Evolutionary conservation across 2,888 invertebrate genomes (phyloP).

Genomic region (Ectemnius cavifrons): DNA sequence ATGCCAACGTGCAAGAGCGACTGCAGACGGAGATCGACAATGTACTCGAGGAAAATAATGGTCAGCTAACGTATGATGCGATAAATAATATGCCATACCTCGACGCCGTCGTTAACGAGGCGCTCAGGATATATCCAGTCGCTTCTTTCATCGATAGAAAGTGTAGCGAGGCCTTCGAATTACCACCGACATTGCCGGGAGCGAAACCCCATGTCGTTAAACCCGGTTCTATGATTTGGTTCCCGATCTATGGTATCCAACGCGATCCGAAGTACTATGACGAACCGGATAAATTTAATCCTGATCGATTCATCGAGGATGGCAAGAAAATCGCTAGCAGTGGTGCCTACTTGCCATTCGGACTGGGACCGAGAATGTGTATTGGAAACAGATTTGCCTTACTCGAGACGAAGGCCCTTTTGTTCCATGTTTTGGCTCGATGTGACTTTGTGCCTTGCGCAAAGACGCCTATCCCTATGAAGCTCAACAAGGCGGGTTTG

Average conservation of each 20-base stretch:
- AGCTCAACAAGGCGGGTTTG: conserved; percentile 44
- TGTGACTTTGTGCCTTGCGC: conserved; percentile 53
- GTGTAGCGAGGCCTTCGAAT: conserved; percentile 56
- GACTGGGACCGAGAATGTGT: conserved; percentile 25
- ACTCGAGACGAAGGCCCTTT: conserved; percentile 56
- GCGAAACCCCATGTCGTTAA: background rate
- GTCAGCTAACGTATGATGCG: conserved; percentile 60
- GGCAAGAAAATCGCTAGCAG: background rate
- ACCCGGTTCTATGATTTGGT: background rate
- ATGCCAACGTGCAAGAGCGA: conserved; percentile 63
- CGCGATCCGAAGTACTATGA: background rate
- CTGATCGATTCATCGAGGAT: conserved; percentile 5
- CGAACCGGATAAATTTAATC: background rate
- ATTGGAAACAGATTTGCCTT: conserved; percentile 39
- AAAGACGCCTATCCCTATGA: conserved; percentile 57
- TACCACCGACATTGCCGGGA: conserved; percentile 67
- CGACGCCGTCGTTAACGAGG: conserved; percentile 67
- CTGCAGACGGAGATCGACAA: conserved; percentile 69
- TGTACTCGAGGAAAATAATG: conserved; percentile 43
- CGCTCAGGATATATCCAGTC: conserved; percentile 69
- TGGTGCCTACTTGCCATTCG: conserved; percentile 15
- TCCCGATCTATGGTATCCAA: background rate
- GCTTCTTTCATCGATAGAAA: conserved; percentile 78
- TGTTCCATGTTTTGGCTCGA: conserved; percentile 58
- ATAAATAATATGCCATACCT: conserved; percentile 64